A percentile compares a stretch with the other conserved stretches of the same genome.
These are phyloP conservation scores for Athene cunicularia DNA, from an alignment of 2,113 vertebrate genomes.

Conservation along the genomic window DNA sequence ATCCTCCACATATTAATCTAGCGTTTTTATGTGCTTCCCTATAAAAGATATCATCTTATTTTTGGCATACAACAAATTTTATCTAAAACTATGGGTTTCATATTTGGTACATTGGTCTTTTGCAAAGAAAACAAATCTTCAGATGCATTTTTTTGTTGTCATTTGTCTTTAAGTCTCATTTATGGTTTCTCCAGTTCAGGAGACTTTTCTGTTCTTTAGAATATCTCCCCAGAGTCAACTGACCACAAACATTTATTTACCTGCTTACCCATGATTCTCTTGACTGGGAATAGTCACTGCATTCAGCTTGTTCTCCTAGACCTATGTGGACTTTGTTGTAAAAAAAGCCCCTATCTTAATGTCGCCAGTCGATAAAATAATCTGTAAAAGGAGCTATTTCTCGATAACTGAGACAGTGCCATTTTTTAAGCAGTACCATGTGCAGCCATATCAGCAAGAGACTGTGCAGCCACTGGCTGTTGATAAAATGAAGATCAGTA, in stretches of 20 bases:
- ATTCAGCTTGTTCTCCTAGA: not conserved
- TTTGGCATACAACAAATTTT: not conserved
- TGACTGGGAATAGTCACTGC: not conserved
- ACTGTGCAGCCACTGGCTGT: constrained; percentile 45
- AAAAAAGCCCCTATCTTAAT: not conserved
- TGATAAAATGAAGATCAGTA: constrained; percentile 58
- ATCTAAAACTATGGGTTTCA: not conserved
- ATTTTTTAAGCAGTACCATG: not conserved
- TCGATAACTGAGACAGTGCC: not conserved
- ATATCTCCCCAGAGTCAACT: not conserved
- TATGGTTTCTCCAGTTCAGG: not conserved
- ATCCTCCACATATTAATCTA: not conserved
- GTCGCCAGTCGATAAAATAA: not conserved
- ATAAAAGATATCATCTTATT: not conserved
- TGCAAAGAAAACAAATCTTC: not conserved
- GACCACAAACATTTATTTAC: not conserved
- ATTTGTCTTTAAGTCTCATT: not conserved
- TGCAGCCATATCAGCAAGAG: not conserved
- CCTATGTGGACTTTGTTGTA: not conserved
- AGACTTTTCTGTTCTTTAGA: not conserved
- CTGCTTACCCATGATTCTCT: not conserved
- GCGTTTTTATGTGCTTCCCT: not conserved
- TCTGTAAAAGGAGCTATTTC: not conserved
- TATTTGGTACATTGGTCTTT: not conserved
- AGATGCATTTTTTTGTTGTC: not conserved